phyloP scores from a whole-genome alignment of 2,797 vertebrate genomes.

The Propithecus perrieri region DNA sequence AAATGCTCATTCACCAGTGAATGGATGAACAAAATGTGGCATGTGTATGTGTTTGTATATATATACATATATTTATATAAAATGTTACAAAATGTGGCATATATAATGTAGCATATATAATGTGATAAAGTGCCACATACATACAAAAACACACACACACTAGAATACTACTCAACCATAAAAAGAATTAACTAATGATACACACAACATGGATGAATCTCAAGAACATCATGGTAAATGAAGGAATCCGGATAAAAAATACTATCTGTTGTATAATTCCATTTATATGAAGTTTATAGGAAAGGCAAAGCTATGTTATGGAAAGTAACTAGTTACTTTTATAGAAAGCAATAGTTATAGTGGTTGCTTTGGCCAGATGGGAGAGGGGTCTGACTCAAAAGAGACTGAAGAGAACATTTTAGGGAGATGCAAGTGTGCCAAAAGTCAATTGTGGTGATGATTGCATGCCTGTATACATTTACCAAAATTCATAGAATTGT shows the following conservation, averaged over 20 bases:
- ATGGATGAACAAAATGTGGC: background rate
- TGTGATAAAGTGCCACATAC: background rate
- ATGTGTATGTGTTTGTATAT: too few relatives aligned
- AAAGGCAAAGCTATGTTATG: background rate
- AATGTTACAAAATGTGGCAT: background rate
- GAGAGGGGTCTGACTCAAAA: background rate
- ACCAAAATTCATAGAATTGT: background rate
- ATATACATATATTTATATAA: background rate
- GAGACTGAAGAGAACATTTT: background rate
- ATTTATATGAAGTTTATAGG: background rate
- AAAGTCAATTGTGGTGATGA: background rate
- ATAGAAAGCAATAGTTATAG: background rate
- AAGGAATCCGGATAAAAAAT: background rate
- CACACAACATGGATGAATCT: background rate
- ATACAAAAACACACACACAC: background rate
- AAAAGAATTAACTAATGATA: background rate
- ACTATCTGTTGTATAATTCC: background rate
- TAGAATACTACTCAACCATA: background rate
- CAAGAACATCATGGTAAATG: background rate
- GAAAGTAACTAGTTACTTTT: background rate
- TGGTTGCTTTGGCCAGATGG: background rate
- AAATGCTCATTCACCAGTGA: background rate
- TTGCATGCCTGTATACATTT: background rate
- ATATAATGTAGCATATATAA: background rate
- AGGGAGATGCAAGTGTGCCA: background rate